Conservation (phyloP, 2,797 vertebrate genomes). For the Megalops cyprinoides region DNA sequence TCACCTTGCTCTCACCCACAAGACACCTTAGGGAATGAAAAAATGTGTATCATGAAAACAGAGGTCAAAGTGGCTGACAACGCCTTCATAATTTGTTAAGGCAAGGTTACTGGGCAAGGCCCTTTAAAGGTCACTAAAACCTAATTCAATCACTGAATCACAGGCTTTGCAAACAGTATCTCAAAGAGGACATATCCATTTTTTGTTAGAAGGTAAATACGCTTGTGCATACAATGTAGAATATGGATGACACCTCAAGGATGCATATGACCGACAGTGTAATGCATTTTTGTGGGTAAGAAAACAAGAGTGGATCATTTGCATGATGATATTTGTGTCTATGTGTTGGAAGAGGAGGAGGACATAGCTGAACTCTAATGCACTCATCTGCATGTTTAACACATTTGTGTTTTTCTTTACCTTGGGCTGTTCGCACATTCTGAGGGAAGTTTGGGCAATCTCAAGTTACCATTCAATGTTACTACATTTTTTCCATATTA, state of each 20-base stretch:
- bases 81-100: not conserved
- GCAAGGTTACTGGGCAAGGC: not conserved
- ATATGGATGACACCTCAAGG: not conserved
- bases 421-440: too few species aligned
- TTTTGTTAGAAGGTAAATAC: not conserved
- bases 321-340: too few species aligned
- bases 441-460: too few species aligned
- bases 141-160: not conserved
- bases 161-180: not conserved
- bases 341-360: too few species aligned
- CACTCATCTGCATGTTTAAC: too few species aligned
- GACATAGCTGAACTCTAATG: too few species aligned
- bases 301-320: too few species aligned
- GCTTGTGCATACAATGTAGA: not conserved
- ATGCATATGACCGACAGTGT: not conserved
- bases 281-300: too few species aligned
- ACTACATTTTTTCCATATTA: too few species aligned
- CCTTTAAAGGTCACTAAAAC: not conserved
- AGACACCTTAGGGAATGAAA: not conserved
- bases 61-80: not conserved
- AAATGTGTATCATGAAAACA: not conserved
- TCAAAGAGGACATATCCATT: not conserved
- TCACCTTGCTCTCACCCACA: not conserved
- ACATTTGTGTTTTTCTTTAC: too few species aligned
- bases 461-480: too few species aligned